Base-by-base conservation (phyloP, 2,113 vertebrate species). In the Deroptyus accipitrinus region DNA sequence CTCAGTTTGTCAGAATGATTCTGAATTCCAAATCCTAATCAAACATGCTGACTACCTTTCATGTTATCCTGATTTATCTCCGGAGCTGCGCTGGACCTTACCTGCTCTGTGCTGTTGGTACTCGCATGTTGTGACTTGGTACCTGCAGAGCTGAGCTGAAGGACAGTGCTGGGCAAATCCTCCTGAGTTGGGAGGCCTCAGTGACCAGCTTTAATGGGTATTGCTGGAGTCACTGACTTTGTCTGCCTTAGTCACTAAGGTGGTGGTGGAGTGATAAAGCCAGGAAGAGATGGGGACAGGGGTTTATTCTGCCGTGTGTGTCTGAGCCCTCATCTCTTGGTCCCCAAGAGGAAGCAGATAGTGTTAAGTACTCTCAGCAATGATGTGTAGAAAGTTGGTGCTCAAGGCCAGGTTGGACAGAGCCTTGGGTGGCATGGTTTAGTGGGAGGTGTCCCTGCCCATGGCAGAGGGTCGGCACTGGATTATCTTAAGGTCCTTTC, bases 61-160 rank as follows among this genome's bases (percentile, higher is more conserved):
- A 28, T 4, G 5, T 48, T 76, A 55, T 2, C 51, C 46, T 49
- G 6, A 41, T 68, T 72, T 59, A 44, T 44, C 55, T 59, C 55
- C 13, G 9, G 33, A 14, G 33, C 33, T n/a, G 19, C 20, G 9
- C 55, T 6, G 33, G 55, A 20, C 25, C 20, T 46, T 37, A 3
- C 1, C 3, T 24, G 25, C 4, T 25, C 61, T 18, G 33, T 6
- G 2, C 20, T 27, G 2, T 20, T 18, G 7, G 27, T 75, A 25
- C 14, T 55, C 2, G 3, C 0, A 0, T n/a, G 42, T 17, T 63
- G 14, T 19, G 22, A 22, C 16, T 23, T 13, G 2, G 0, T 16
- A 37, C 11, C 14, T 27, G 35, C 42, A 48, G 67, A 35, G 12
- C 54, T 0, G 0, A 51, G 3, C 54, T 14, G 19, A 0, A 5